Conservation (phyloP, 2,113 vertebrate species). For the Pelmatolapia mariae region DNA sequence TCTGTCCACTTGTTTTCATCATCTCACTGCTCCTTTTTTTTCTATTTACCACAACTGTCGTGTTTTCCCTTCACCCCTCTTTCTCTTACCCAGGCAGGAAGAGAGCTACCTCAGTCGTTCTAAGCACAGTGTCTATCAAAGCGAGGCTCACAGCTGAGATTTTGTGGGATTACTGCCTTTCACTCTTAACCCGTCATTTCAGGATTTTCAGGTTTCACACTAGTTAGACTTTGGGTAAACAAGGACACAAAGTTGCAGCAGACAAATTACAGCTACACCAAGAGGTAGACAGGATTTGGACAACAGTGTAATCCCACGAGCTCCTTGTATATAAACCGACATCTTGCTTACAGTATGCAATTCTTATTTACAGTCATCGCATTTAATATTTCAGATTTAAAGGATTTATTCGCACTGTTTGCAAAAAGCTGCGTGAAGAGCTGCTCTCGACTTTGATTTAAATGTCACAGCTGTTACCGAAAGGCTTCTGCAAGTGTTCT, state of each 20-base stretch:
- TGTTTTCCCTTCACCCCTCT: not conserved
- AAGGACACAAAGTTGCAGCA: not conserved
- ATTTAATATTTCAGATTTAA: not conserved
- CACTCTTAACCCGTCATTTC: slow-evolving; percentile 16
- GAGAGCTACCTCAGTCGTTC: slow-evolving; percentile 18
- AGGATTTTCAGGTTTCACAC: slow-evolving; percentile 38
- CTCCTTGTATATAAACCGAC: not conserved
- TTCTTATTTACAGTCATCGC: not conserved
- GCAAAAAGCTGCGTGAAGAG: not conserved
- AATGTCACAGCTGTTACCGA: not conserved
- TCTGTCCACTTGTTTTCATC: not conserved
- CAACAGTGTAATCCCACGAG: not conserved
- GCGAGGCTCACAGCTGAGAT: slow-evolving; percentile 27
- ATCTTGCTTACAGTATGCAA: not conserved
- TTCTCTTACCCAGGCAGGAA: slow-evolving; percentile 21
- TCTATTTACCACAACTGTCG: not conserved
- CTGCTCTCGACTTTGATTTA: not conserved
- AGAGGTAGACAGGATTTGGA: not conserved
- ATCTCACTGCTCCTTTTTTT: not conserved
- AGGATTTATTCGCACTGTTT: not conserved
- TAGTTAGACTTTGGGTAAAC: slow-evolving; percentile 21
- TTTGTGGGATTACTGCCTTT: slow-evolving; percentile 29
- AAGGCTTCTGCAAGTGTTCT: not conserved
- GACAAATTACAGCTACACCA: not conserved
- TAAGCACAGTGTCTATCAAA: slow-evolving; percentile 43